Base-by-base conservation (phyloP, 2,797 vertebrate species). In the Tenualosa thibaudeaui region DNA sequence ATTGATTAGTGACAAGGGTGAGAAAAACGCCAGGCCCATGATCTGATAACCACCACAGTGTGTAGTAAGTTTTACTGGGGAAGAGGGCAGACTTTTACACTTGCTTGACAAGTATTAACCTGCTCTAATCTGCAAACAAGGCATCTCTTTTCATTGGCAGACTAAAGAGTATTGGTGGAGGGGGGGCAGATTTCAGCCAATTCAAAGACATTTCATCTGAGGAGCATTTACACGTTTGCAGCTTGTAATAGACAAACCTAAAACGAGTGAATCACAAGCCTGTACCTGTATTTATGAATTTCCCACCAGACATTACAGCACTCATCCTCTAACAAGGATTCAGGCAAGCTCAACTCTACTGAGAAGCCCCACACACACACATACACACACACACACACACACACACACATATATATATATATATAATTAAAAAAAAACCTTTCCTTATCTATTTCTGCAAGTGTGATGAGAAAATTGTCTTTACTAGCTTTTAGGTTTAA, bases 161-260 rank as follows among this genome's bases (percentile, higher is more conserved):
- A 43, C 68, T 43, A 75, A 71, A 1, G 71, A 3, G 54, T 17
- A 2, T 56, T 19, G 12, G 53, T 13, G 8, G 51, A 2, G 31
- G 65, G 65, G 65, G 37, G 5, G 1, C 6, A 46, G 71, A 78
- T 78, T 78, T 78, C 40, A 78, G 71, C 71, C 71, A 1, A 40
- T 9, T 37, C 71, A 78, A 78, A 46, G 40, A 46, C 15, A 22
- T 78, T 46, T 78, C 13, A 17, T 78, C 68, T 15, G 37, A 37
- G 37, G 68, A 75, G 68, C 40, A 75, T 75, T 75, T 75, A 75
- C 31, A 75, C 37, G 15, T 40, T 75, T 43, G 13, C 68, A 75
- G 68, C 68, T 75, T 75, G 68, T 75, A 75, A 75, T 75, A 75
- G 68, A 75, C 68, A 75, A 31, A 17, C 15, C 68, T 40, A 65